Conservation (phyloP, 2,888 invertebrate genomes). For the Petrolisthes cinctipes region DNA sequence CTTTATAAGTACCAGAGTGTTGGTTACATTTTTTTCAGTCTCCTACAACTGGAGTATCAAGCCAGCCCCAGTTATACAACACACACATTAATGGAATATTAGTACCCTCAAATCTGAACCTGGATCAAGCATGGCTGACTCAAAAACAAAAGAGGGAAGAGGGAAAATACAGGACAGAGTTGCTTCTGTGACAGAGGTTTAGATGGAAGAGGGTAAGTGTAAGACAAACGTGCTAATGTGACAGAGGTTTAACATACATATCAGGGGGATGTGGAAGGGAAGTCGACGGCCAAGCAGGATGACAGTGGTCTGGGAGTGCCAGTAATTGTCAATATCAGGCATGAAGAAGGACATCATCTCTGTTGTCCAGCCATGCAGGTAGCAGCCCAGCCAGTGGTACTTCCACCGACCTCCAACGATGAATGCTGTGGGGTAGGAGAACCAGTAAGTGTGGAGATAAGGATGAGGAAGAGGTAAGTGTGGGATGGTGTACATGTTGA, state of each 20-base stretch:
- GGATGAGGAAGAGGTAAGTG: background rate
- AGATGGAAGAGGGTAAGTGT: background rate
- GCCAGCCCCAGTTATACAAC: too few relatives aligned
- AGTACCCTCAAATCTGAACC: background rate
- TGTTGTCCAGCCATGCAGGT: constrained; percentile 81
- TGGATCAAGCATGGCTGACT: too few relatives aligned
- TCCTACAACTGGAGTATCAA: too few relatives aligned
- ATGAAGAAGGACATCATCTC: constrained; percentile 80
- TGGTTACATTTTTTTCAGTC: too few relatives aligned
- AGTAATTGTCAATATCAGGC: constrained; percentile 85
- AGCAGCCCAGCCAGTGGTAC: constrained; percentile 80
- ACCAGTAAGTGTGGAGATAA: background rate
- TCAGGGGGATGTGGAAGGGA: constrained; percentile 80
- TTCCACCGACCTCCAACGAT: constrained; percentile 80
- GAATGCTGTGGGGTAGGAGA: constrained; percentile 73
- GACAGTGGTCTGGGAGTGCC: constrained; percentile 84
- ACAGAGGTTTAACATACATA: constrained; percentile 75
- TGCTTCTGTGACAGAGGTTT: background rate
- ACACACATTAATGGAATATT: background rate
- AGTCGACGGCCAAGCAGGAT: constrained; percentile 80
- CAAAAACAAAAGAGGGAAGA: background rate
- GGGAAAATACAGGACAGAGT: background rate
- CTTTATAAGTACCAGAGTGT: too few relatives aligned
- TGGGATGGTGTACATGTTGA: background rate
- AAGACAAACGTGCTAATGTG: background rate